These are phyloP conservation scores for Coleophora deauratella DNA, from an alignment of 2,888 invertebrate species.

Conservation along the genomic window DNA sequence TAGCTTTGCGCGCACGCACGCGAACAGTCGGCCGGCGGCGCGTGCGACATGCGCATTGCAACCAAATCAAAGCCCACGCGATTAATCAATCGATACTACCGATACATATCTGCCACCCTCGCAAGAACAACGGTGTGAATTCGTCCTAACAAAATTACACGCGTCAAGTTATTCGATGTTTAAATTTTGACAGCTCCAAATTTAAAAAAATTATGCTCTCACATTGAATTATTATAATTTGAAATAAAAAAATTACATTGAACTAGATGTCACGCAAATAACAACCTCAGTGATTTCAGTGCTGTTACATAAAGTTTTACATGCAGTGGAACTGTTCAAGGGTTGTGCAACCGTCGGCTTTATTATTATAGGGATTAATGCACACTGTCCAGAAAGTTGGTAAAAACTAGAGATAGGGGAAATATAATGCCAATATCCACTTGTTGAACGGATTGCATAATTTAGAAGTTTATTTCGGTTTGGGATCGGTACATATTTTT, in stretches of 20 bases:
- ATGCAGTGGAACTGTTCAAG: too few relatives aligned
- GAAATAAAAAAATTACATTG: too few relatives aligned
- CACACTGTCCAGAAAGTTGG: background rate
- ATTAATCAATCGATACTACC: background rate
- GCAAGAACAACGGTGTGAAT: conserved; percentile 23
- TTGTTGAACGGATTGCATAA: conserved; percentile 47
- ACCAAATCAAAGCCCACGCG: conserved; percentile 27
- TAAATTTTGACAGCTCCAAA: conserved; percentile 2
- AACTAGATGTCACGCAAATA: too few relatives aligned
- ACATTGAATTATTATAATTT: too few relatives aligned
- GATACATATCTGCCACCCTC: background rate
- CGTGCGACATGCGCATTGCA: conserved; percentile 58
- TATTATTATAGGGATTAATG: background rate
- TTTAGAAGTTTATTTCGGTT: conserved; percentile 45
- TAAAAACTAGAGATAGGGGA: too few relatives aligned
- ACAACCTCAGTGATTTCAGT: too few relatives aligned
- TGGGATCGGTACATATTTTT: conserved; percentile 58
- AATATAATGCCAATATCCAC: conserved; percentile 46
- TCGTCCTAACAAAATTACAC: conserved; percentile 20
- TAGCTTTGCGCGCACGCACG: conserved; percentile 52
- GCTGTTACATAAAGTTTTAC: too few relatives aligned
- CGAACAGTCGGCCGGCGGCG: conserved; percentile 57
- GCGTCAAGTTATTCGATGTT: conserved; percentile 9
- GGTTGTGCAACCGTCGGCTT: too few relatives aligned
- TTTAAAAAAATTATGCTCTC: too few relatives aligned